Percentiles rank a stretch among this genome's conserved stretches.
Evolutionary conservation across 2,888 invertebrate species (phyloP).

Genomic region (Chironomus riparius): DNA sequence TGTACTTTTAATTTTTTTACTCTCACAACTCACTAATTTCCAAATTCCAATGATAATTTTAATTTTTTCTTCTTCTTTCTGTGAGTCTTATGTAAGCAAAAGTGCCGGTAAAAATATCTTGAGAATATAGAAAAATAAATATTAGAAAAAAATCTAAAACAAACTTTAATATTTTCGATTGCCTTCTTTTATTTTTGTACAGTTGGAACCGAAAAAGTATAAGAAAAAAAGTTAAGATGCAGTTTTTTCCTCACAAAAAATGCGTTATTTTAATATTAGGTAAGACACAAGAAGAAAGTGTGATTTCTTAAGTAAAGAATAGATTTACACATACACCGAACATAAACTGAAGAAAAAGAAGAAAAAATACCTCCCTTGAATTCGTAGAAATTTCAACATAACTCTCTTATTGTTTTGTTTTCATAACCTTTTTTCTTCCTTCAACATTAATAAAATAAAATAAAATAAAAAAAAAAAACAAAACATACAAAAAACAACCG

Average conservation of each 20-base stretch:
- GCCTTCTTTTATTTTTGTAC: neutral
- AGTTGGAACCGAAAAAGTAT: neutral
- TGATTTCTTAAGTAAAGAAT: conserved; percentile 26
- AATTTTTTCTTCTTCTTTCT: neutral
- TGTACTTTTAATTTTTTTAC: no score
- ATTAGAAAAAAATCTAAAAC: neutral
- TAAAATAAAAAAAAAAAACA: no score
- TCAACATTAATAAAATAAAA: conserved; percentile 2
- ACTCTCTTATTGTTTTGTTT: conserved; percentile 18
- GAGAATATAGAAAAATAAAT: neutral
- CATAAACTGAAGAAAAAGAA: neutral
- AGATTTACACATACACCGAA: neutral
- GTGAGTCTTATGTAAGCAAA: conserved; percentile 5
- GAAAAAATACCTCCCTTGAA: conserved; percentile 26
- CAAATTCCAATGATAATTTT: neutral
- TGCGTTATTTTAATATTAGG: conserved; percentile 23
- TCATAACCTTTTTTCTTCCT: conserved; percentile 26
- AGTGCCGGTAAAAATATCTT: conserved; percentile 2
- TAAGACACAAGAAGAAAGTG: conserved; percentile 27
- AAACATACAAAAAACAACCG: neutral
- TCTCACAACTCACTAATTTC: neutral
- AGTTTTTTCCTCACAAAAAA: conserved; percentile 8
- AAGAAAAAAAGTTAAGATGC: neutral
- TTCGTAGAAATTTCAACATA: conserved; percentile 21
- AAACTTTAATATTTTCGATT: neutral